A percentile compares a stretch with the other conserved stretches of the same genome.
Conservation (phyloP, 1,140 invertebrate genomes). For the Hypsibius dujardini region DNA sequence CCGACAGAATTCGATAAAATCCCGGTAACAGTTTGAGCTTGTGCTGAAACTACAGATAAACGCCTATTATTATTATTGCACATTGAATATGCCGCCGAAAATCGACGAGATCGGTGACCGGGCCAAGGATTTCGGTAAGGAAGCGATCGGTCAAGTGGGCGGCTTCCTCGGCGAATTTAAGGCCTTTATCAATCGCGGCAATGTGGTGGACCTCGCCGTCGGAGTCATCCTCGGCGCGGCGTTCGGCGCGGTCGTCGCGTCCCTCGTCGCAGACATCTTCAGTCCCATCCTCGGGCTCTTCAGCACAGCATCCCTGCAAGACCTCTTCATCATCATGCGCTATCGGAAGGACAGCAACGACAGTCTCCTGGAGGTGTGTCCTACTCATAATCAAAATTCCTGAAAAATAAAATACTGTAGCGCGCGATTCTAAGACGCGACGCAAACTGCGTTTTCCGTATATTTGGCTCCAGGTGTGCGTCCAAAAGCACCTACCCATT, state of each 20-base stretch:
- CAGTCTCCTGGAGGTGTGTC: too few species aligned
- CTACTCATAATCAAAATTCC: too few species aligned
- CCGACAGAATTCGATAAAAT: too few species aligned
- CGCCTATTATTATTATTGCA: too few species aligned
- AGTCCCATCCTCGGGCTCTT: conserved; percentile 22
- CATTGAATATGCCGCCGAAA: neutral
- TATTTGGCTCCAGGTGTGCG: too few species aligned
- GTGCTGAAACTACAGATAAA: too few species aligned
- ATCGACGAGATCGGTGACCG: neutral
- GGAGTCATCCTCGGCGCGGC: conserved; percentile 23
- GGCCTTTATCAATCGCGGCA: conserved; percentile 20
- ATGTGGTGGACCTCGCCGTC: conserved; percentile 23
- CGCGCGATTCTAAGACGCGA: too few species aligned
- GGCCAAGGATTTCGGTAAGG: neutral
- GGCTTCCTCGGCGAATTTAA: conserved; percentile 20
- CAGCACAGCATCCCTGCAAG: neutral
- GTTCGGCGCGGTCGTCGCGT: conserved; percentile 22
- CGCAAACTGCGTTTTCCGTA: too few species aligned
- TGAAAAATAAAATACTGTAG: too few species aligned
- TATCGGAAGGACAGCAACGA: neutral
- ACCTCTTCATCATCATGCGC: conserved; percentile 11
- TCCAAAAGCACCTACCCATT: too few species aligned
- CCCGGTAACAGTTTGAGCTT: too few species aligned
- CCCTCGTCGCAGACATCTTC: conserved; percentile 23
- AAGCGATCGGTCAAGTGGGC: neutral